phyloP scores from a whole-genome alignment of 1,140 invertebrate species.

The Helicoverpa zea region DNA sequence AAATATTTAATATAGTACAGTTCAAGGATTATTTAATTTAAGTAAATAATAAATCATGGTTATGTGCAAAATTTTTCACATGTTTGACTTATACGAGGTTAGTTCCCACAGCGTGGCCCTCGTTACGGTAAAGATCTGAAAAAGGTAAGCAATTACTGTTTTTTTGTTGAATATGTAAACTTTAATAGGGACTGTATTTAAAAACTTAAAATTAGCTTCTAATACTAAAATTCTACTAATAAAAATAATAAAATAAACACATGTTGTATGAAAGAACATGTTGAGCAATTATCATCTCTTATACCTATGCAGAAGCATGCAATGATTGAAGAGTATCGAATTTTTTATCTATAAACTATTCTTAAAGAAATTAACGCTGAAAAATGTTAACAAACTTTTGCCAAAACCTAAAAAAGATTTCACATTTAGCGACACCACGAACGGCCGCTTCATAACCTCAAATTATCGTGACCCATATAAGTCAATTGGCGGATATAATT shows the following conservation, averaged over 20 bases:
- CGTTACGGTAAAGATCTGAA: not conserved
- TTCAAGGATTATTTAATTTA: slow-evolving; percentile 6
- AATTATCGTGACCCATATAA: slow-evolving; percentile 31
- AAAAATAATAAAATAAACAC: no score
- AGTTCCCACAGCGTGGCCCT: not conserved
- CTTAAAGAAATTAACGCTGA: no score
- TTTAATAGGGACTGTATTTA: no score
- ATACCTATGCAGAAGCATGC: no score
- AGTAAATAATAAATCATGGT: slow-evolving; percentile 14
- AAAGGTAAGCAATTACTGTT: not conserved
- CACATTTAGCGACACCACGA: not conserved
- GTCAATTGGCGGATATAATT: slow-evolving; percentile 26
- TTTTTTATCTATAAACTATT: not conserved
- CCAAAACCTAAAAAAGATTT: not conserved
- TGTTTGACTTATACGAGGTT: not conserved
- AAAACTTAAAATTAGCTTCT: no score
- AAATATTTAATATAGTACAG: slow-evolving; percentile 3
- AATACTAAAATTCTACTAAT: no score
- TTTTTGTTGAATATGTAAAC: no score
- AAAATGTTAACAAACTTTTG: not conserved
- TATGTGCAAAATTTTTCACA: not conserved
- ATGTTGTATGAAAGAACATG: no score
- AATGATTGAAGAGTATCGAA: not conserved
- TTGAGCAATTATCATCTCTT: no score
- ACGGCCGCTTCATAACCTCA: slow-evolving; percentile 12